Conservation (phyloP, 2,113 vertebrate genomes). For the Sebastes schlegelii region DNA sequence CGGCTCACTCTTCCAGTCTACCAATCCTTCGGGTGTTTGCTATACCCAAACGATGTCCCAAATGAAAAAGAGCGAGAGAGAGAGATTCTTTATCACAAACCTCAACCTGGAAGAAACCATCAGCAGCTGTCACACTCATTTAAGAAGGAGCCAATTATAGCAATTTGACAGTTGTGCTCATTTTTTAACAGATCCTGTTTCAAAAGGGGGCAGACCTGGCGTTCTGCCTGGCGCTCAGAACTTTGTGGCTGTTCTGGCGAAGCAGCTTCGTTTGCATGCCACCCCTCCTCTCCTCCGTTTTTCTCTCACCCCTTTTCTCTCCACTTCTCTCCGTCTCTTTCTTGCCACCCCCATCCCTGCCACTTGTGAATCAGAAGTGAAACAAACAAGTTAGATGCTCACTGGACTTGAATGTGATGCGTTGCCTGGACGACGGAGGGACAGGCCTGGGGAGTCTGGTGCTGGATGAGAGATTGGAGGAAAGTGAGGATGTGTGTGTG, state of each 20-base stretch:
- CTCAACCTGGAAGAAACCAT: constrained; percentile 7
- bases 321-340: background rate
- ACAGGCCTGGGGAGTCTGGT: constrained; percentile 55
- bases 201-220: constrained; percentile 43
- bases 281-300: constrained; percentile 5
- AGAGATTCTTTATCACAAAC: constrained; percentile 6
- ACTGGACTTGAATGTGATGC: constrained; percentile 57
- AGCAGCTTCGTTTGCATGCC: constrained; percentile 46
- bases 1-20: constrained; percentile 13
- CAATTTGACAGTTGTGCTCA: constrained; percentile 47
- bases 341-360: constrained; percentile 13
- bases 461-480: constrained; percentile 50
- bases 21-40: constrained; percentile 7
- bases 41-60: constrained; percentile 12
- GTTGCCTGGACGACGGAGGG: constrained; percentile 67
- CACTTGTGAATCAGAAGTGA: constrained; percentile 51
- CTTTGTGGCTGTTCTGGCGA: constrained; percentile 22
- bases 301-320: background rate
- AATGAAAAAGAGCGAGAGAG: background rate
- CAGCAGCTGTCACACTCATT: constrained; percentile 47
- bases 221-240: constrained; percentile 32
- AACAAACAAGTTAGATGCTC: constrained; percentile 64
- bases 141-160: constrained; percentile 49
- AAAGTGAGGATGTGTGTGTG: constrained; percentile 47
- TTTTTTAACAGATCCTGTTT: constrained; percentile 48